Evolutionary conservation across 2,888 invertebrate species (phyloP).

Genomic region (Hemaris fuciformis): DNA sequence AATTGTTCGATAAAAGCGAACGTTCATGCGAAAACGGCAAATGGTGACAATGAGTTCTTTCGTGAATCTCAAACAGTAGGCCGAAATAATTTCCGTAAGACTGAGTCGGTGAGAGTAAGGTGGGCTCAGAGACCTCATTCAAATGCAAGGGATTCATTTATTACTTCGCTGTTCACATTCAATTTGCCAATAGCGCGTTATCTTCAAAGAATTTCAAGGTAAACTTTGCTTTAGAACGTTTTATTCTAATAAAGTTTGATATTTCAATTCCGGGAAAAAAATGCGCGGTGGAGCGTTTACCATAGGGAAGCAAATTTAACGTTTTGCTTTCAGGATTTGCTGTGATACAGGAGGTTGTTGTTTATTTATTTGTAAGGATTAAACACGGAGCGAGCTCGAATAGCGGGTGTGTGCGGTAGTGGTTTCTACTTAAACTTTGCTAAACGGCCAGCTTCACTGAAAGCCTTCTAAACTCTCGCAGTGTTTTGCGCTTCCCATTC

Average conservation of each 20-base stretch:
- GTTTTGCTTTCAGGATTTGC: slow-evolving; percentile 59
- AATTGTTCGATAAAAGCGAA: slow-evolving; percentile 44
- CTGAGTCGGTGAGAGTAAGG: slow-evolving; percentile 65
- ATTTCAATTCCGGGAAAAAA: background rate
- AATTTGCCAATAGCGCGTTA: slow-evolving; percentile 56
- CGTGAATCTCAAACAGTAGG: slow-evolving; percentile 57
- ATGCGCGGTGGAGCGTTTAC: background rate
- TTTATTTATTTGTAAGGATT: slow-evolving; percentile 72
- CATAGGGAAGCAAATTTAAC: slow-evolving; percentile 46
- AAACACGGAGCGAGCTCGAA: slow-evolving; percentile 54
- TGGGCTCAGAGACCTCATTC: slow-evolving; percentile 60
- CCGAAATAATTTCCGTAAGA: slow-evolving; percentile 60
- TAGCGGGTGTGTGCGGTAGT: slow-evolving; percentile 49
- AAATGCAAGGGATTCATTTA: slow-evolving; percentile 71
- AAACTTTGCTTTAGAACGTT: background rate
- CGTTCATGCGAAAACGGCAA: slow-evolving; percentile 51
- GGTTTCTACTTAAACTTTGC: slow-evolving; percentile 69
- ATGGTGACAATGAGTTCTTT: slow-evolving; percentile 48
- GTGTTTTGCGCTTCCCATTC: slow-evolving; percentile 53
- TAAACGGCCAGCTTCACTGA: slow-evolving; percentile 64
- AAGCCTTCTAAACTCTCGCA: slow-evolving; percentile 64
- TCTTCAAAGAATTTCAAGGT: slow-evolving; percentile 39
- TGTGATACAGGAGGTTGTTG: slow-evolving; percentile 57
- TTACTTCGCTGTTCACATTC: slow-evolving; percentile 55
- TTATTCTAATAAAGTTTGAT: background rate